phyloP scores from a whole-genome alignment of 2,888 invertebrate species.

The Stenotaenia linearis region DNA sequence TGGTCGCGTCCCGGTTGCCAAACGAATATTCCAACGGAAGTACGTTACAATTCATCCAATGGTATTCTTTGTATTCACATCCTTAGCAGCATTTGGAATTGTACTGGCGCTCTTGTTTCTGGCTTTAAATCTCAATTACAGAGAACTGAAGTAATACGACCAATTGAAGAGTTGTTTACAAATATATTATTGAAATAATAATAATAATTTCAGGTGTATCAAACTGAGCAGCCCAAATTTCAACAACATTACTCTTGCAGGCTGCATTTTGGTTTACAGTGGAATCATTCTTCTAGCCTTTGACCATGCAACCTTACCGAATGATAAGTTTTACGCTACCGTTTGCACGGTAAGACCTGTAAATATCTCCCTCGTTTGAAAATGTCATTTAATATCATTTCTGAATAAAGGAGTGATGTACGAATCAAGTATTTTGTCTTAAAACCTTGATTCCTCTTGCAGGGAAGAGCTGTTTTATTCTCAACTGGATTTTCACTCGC shows the following conservation, averaged over 20 bases:
- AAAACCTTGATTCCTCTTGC: conserved; percentile 42
- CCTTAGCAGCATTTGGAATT: conserved; percentile 68
- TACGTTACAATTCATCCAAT: conserved; percentile 71
- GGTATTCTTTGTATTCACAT: conserved; percentile 67
- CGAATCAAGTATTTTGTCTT: no score
- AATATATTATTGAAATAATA: conserved; percentile 17
- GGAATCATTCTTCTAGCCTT: conserved; percentile 80
- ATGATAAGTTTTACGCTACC: conserved; percentile 64
- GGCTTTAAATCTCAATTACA: conserved; percentile 74
- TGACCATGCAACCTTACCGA: conserved; percentile 70
- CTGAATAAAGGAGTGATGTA: no score
- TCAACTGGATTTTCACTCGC: conserved; percentile 86
- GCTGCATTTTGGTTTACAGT: conserved; percentile 82
- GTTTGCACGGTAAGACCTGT: conserved; percentile 87
- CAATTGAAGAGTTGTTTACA: neutral
- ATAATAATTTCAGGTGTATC: conserved; percentile 74
- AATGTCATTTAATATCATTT: no score
- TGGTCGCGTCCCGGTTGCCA: conserved; percentile 72
- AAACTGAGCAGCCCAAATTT: conserved; percentile 86
- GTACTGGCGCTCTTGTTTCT: conserved; percentile 67
- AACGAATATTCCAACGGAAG: conserved; percentile 65
- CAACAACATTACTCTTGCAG: conserved; percentile 85
- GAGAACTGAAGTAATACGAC: conserved; percentile 71
- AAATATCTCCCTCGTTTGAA: no score
- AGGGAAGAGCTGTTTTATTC: conserved; percentile 81